Evolutionary conservation across 2,797 vertebrate species (phyloP).

Genomic region (Octomys mimax): DNA sequence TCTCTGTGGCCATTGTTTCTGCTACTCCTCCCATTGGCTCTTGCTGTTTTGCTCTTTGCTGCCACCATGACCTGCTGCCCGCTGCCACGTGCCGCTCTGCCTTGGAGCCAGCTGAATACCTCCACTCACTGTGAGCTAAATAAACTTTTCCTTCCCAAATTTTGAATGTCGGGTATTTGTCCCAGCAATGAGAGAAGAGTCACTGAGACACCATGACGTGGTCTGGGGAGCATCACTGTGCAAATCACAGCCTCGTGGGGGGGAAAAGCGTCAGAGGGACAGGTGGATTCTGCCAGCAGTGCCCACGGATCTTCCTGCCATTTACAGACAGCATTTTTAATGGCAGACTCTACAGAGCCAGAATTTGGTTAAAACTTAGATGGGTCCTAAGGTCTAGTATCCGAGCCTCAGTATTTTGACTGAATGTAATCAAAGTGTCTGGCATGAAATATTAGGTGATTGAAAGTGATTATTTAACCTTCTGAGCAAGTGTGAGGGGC

Average conservation of each 20-base stretch:
- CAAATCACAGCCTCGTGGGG: background rate
- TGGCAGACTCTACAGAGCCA: background rate
- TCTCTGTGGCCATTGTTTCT: too few relatives aligned
- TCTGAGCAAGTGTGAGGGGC: background rate
- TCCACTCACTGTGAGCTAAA: too few relatives aligned
- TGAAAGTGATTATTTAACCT: background rate
- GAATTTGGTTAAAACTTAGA: slow-evolving; percentile 2
- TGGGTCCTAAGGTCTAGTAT: background rate
- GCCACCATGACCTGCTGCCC: too few relatives aligned
- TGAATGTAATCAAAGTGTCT: background rate
- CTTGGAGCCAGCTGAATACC: too few relatives aligned
- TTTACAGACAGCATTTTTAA: background rate
- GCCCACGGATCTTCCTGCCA: background rate
- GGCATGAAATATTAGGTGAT: background rate
- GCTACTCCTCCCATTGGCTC: too few relatives aligned
- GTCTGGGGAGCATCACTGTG: background rate
- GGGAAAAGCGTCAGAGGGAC: background rate
- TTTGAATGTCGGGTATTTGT: too few relatives aligned
- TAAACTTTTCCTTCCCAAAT: too few relatives aligned
- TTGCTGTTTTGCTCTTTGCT: too few relatives aligned
- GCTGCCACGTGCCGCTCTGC: too few relatives aligned
- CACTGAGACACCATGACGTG: background rate
- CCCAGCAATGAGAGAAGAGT: too few relatives aligned
- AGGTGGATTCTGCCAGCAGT: background rate
- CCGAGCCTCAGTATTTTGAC: background rate